Conservation (phyloP, 2,113 vertebrate genomes). For the Cololabis saira region DNA sequence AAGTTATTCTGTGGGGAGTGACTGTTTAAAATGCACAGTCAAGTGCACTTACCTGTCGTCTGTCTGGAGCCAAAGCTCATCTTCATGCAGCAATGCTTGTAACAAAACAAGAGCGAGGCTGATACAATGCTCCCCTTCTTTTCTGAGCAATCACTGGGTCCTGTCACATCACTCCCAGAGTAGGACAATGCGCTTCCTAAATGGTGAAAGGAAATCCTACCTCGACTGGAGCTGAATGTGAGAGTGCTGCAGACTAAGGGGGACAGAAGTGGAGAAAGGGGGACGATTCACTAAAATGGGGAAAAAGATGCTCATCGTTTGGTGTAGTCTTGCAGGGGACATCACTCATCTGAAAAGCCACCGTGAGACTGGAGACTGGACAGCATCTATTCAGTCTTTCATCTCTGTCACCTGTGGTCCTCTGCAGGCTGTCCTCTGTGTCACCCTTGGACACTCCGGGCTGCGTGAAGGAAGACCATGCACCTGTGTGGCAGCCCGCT, state of each 20-base stretch:
- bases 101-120: slow-evolving; percentile 60
- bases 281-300: slow-evolving; percentile 60
- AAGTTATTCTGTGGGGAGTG: background rate
- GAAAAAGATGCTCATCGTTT: slow-evolving; percentile 56
- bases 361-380: slow-evolving; percentile 58
- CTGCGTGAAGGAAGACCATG: slow-evolving; percentile 39
- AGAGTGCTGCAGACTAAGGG: slow-evolving; percentile 33
- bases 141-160: slow-evolving; percentile 60
- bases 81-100: slow-evolving; percentile 25
- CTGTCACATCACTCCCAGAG: slow-evolving; percentile 72
- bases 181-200: slow-evolving; percentile 76
- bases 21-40: slow-evolving; percentile 12
- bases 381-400: slow-evolving; percentile 57
- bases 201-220: slow-evolving; percentile 76
- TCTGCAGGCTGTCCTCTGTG: slow-evolving; percentile 65
- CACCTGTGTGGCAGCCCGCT: slow-evolving; percentile 18
- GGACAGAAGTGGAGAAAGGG: slow-evolving; percentile 16
- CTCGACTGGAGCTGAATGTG: slow-evolving; percentile 70
- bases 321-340: slow-evolving; percentile 72
- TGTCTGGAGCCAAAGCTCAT: slow-evolving; percentile 60
- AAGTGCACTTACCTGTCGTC: background rate
- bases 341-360: slow-evolving; percentile 64
- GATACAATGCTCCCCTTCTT: slow-evolving; percentile 74
- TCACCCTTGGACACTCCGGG: slow-evolving; percentile 63
- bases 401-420: slow-evolving; percentile 38